phyloP scores from a whole-genome alignment of 2,888 invertebrate species.

The Protodeltote pygarga region DNA sequence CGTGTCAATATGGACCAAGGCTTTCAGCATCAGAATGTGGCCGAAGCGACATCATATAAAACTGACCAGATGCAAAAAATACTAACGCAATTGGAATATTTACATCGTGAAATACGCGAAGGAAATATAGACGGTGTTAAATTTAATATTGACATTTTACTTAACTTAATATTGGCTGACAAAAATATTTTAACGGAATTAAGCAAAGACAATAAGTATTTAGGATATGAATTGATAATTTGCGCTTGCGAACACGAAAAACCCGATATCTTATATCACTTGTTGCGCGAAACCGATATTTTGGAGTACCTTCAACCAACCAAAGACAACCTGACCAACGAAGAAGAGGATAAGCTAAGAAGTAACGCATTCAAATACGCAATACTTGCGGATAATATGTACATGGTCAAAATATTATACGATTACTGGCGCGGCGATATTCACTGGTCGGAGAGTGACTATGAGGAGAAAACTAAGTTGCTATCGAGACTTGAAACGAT shows the following conservation, averaged over 20 bases:
- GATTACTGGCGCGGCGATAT: constrained; percentile 29
- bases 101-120: too few relatives aligned
- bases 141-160: too few relatives aligned
- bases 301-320: too few relatives aligned
- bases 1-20: too few relatives aligned
- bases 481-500: constrained; percentile 5
- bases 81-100: too few relatives aligned
- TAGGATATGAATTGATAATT: constrained; percentile 28
- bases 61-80: too few relatives aligned
- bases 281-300: constrained; percentile 14
- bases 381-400: constrained; percentile 1
- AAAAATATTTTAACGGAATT: too few relatives aligned
- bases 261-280: constrained; percentile 1
- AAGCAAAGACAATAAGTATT: too few relatives aligned
- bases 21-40: too few relatives aligned
- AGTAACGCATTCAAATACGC: constrained; percentile 17
- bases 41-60: too few relatives aligned
- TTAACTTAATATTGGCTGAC: too few relatives aligned
- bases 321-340: constrained; percentile 14
- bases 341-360: constrained; percentile 4
- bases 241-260: constrained; percentile 18
- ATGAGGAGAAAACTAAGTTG: not conserved
- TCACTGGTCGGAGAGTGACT: constrained; percentile 17
- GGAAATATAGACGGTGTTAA: too few relatives aligned
- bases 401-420: constrained; percentile 30